A percentile compares a stretch with the other conserved stretches of the same genome.
Evolutionary conservation across 2,797 vertebrate species (phyloP).

Genomic region (Esox masquinongy): DNA sequence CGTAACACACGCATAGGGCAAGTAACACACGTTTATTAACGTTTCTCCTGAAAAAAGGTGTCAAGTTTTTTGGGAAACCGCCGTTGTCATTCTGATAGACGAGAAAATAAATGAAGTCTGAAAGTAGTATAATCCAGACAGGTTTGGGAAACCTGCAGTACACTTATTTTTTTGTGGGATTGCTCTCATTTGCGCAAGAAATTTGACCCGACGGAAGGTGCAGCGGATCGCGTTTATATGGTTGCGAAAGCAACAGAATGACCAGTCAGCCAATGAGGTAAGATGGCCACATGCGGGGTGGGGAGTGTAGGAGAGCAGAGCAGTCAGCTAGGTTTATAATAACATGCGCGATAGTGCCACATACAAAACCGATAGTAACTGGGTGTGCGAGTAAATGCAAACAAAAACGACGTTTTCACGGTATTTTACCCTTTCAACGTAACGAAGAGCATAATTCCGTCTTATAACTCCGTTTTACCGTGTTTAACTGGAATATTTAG

Average conservation of each 20-base stretch:
- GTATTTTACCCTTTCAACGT: not conserved
- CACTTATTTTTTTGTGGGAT: constrained; percentile 6
- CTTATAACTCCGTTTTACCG: not conserved
- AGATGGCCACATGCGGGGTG: constrained; percentile 51
- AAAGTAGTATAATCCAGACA: constrained; percentile 12
- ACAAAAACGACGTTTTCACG: not conserved
- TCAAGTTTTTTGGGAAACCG: constrained; percentile 1
- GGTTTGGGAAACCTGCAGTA: not conserved
- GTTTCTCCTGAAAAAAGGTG: not conserved
- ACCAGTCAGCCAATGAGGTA: constrained; percentile 62
- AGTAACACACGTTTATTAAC: not conserved
- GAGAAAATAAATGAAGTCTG: not conserved
- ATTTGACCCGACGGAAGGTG: constrained; percentile 64
- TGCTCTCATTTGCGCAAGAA: constrained; percentile 47
- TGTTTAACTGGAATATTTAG: not conserved
- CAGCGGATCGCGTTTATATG: constrained; percentile 71
- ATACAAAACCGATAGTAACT: not conserved
- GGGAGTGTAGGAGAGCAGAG: constrained; percentile 46
- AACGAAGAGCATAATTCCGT: not conserved
- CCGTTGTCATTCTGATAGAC: constrained; percentile 19
- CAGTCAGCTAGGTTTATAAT: constrained; percentile 17
- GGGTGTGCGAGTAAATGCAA: not conserved
- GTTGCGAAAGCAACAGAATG: constrained; percentile 48
- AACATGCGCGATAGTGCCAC: constrained; percentile 24
- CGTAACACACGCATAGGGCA: not conserved